phyloP scores from a whole-genome alignment of 2,113 vertebrate genomes.

The Corythornis cristatus region DNA sequence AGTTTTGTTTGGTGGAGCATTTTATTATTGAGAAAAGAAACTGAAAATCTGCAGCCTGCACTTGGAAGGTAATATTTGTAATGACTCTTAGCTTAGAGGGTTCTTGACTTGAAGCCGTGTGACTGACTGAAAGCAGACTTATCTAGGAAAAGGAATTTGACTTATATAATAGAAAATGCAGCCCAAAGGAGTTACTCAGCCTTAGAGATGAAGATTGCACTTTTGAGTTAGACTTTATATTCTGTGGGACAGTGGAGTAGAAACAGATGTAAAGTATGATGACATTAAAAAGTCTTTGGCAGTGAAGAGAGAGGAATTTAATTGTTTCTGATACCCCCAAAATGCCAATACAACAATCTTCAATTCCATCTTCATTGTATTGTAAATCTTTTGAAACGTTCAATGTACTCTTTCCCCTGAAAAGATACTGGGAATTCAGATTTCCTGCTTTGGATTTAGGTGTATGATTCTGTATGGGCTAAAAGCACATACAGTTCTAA shows the following conservation, averaged over 20 bases:
- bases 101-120: neutral
- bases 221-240: neutral
- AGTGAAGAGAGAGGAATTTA: neutral
- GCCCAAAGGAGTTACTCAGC: slow-evolving; percentile 5
- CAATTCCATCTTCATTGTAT: neutral
- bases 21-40: neutral
- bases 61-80: neutral
- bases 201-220: neutral
- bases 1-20: neutral
- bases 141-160: neutral
- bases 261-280: neutral
- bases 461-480: neutral
- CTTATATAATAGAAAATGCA: neutral
- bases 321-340: neutral
- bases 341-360: neutral
- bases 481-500: neutral
- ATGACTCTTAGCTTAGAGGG: neutral
- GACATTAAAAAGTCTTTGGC: neutral
- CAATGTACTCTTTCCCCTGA: neutral
- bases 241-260: neutral
- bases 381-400: neutral
- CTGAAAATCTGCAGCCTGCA: neutral
- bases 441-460: neutral
- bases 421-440: neutral
- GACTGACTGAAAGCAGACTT: neutral